Conservation (phyloP, 2,113 vertebrate species). For the Gymnocephalus cernua region DNA sequence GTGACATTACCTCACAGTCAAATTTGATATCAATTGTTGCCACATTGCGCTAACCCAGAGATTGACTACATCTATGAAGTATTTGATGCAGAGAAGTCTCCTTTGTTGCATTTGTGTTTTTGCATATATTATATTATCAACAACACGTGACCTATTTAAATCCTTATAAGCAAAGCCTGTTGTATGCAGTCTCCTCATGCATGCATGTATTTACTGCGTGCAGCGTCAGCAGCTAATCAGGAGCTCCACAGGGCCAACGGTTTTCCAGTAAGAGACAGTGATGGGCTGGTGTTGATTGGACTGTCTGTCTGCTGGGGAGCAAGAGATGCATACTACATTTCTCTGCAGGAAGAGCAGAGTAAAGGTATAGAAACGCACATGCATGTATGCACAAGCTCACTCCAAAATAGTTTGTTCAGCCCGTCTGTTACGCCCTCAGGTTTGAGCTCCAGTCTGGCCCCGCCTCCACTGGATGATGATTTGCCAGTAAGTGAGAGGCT, state of each 20-base stretch:
- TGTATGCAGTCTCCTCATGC: not conserved
- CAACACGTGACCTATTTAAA: not conserved
- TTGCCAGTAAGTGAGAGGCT: conserved; percentile 89
- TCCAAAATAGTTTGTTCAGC: not conserved
- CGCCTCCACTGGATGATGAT: conserved; percentile 90
- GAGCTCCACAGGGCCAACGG: conserved; percentile 79
- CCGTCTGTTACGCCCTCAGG: conserved; percentile 78
- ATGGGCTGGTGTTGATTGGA: conserved; percentile 89
- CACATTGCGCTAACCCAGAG: not conserved
- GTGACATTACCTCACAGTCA: not conserved
- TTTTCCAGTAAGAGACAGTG: conserved; percentile 86
- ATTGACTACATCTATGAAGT: not conserved
- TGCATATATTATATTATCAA: not conserved
- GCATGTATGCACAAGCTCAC: not conserved
- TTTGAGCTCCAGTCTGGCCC: conserved; percentile 91
- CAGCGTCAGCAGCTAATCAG: conserved; percentile 56
- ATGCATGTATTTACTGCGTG: conserved; percentile 48
- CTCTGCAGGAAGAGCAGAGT: conserved; percentile 88
- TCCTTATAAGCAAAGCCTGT: not conserved
- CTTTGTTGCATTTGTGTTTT: not conserved
- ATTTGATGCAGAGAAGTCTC: not conserved
- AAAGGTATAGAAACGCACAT: conserved; percentile 79
- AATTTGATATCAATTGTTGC: not conserved
- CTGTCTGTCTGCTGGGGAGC: conserved; percentile 95
- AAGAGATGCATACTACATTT: conserved; percentile 95